Percentiles rank a stretch among this genome's conserved stretches.
phyloP scores from a whole-genome alignment of 1,140 invertebrate species.

The Drosophila arawakana region DNA sequence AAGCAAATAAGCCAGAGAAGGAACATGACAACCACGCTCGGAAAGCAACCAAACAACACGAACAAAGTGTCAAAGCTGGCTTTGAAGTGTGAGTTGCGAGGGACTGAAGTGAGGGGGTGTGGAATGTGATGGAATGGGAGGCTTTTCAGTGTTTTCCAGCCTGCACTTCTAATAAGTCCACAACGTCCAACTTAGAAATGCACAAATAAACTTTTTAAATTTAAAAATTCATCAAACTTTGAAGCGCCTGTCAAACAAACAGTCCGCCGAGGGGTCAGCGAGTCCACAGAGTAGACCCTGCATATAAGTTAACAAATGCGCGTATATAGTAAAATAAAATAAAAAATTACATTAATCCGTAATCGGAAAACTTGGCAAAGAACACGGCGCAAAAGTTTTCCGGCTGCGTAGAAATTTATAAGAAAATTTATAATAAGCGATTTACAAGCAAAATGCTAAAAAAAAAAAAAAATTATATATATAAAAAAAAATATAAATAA shows the following conservation, averaged over 20 bases:
- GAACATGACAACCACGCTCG: constrained; percentile 5
- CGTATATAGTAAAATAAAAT: constrained; percentile 52
- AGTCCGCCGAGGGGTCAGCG: constrained; percentile 51
- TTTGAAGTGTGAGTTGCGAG: constrained; percentile 29
- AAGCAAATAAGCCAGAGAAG: constrained; percentile 29
- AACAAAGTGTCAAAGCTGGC: constrained; percentile 32
- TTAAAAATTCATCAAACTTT: constrained; percentile 84
- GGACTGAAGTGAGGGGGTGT: neutral
- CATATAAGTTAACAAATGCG: constrained; percentile 26
- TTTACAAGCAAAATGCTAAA: constrained; percentile 59
- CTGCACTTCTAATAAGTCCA: constrained; percentile 51
- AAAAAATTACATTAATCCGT: constrained; percentile 82
- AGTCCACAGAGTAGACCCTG: neutral
- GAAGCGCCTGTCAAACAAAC: constrained; percentile 71
- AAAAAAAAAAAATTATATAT: too few relatives aligned
- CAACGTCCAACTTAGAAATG: constrained; percentile 68
- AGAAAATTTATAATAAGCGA: constrained; percentile 75
- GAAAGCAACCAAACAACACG: constrained; percentile 14
- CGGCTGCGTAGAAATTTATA: constrained; percentile 63
- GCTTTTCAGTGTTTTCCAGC: constrained; percentile 19
- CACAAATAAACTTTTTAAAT: constrained; percentile 83
- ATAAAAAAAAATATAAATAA: constrained; percentile 6
- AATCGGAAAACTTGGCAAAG: constrained; percentile 78
- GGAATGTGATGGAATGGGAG: neutral
- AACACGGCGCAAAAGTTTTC: constrained; percentile 71